Percentiles rank a stretch among this genome's conserved stretches.
These are phyloP conservation scores for Mesopsocus fuscifrons DNA, from an alignment of 2,888 invertebrate genomes.

Conservation along the genomic window DNA sequence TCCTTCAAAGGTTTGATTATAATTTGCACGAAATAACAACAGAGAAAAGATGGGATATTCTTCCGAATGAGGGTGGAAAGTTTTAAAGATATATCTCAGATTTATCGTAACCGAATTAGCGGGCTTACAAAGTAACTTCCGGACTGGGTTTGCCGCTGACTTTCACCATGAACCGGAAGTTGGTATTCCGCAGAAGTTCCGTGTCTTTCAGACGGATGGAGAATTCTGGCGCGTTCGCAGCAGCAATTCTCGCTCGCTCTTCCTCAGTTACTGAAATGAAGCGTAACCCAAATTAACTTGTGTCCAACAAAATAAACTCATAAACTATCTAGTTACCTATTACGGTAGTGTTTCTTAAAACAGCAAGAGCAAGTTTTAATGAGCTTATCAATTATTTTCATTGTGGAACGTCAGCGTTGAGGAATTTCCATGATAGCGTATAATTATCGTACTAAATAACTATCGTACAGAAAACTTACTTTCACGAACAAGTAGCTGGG, in stretches of 20 bases:
- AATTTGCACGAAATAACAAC: too few species aligned
- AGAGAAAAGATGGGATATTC: too few species aligned
- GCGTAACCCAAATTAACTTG: not conserved
- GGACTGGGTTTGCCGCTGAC: conserved; percentile 79
- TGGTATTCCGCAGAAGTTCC: conserved; percentile 69
- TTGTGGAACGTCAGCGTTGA: too few species aligned
- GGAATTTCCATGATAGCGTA: too few species aligned
- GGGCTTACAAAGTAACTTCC: conserved; percentile 71
- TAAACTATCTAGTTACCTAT: not conserved
- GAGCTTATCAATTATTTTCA: too few species aligned
- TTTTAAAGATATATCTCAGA: too few species aligned
- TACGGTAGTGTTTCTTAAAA: not conserved
- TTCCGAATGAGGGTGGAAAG: too few species aligned
- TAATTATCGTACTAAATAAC: too few species aligned
- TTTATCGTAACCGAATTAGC: too few species aligned
- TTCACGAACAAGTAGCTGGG: conserved; percentile 70
- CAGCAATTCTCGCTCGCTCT: conserved; percentile 45
- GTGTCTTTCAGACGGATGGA: conserved; percentile 71
- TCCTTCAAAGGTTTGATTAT: not conserved
- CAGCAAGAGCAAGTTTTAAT: not conserved
- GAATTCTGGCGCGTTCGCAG: conserved; percentile 64
- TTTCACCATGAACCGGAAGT: conserved; percentile 73
- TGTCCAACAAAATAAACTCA: not conserved
- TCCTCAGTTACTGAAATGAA: conserved; percentile 40
- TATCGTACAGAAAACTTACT: conserved; percentile 52